Base-by-base conservation (phyloP, 2,888 invertebrate genomes). In the Leucophenga maculata region DNA sequence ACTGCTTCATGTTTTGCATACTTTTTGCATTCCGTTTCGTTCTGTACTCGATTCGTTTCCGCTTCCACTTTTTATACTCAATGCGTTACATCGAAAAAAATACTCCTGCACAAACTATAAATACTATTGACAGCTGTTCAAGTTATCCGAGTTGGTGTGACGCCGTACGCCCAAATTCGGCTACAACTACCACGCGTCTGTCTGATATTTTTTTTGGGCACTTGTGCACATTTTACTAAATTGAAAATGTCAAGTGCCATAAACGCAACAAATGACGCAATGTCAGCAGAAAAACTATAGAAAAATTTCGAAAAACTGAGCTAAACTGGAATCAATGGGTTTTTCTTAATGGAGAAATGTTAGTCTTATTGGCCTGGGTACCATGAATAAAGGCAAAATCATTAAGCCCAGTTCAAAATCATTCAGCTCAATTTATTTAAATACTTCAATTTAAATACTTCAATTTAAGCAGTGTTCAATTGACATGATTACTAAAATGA, bases 161-260 rank as follows among this genome's bases (percentile, higher is more conserved):
- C 46, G 20, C 22, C 3, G 26, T 16, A 9, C 64, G 64, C 65
- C 50, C 26, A 65, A 65, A 65, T 26, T 31, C 26, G 52, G 22
- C 31, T 31, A 11, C 52, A 52, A 18, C 26, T 26, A 13, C 31
- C 50, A 50, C 65, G 32, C 32, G 39, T 59, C 9, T 55, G 20
- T 55, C 26, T 16, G 26, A 16, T 54, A n/a, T 50, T 32, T 39
- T 31, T 65, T 52, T 54, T 55, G 8, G 20, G 31, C 31, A 14
- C 16, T 26, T 67, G 67, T 59, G 65, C 67, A 69, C 70, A 69
- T 55, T 64, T 57, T 68, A 59, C 62, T 22, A 69, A 73, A 73
- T 73, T 73, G 71, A 70, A 72, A 71, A 71, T 71, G 73, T 73
- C 73, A 73, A 67, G 57, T 70, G 69, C 57, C 69, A 69, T 67